Conservation (phyloP, 2,113 vertebrate species). For the Brevimyrus niger region DNA sequence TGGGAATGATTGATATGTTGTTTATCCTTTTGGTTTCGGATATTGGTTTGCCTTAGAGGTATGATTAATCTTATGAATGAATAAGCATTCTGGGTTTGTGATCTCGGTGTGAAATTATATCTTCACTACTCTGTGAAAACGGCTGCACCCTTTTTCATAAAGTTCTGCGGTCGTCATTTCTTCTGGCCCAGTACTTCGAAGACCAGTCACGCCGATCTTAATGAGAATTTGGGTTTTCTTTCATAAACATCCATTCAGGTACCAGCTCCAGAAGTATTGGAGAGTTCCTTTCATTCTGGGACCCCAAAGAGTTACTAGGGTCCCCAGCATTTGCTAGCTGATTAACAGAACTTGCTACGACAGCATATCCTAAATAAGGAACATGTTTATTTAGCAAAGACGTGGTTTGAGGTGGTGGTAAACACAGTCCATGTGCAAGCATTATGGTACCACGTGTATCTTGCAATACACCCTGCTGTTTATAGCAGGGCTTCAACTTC, state of each 20-base stretch:
- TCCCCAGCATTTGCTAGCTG: not conserved
- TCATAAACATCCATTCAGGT: not conserved
- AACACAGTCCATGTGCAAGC: not conserved
- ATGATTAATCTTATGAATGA: not conserved
- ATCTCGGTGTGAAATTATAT: not conserved
- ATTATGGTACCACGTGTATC: not conserved
- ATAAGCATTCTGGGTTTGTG: not conserved
- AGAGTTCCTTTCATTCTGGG: not conserved
- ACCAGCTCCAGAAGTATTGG: not conserved
- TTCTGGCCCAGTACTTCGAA: not conserved
- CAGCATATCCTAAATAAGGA: not conserved
- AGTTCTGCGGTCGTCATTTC: not conserved
- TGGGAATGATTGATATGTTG: not conserved
- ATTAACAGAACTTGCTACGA: not conserved
- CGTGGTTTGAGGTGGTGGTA: not conserved
- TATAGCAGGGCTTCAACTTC: not conserved
- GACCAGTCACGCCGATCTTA: not conserved
- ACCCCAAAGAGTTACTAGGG: not conserved
- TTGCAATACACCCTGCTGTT: not conserved
- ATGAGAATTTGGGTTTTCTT: not conserved
- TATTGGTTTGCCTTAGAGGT: slow-evolving; percentile 1
- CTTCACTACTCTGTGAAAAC: not conserved
- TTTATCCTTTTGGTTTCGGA: not conserved
- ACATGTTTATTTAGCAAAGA: not conserved
- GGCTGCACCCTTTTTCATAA: not conserved